A percentile compares a stretch with the other conserved stretches of the same genome.
phyloP scores from a whole-genome alignment of 2,797 vertebrate genomes.

The Aotus griseimembra region DNA sequence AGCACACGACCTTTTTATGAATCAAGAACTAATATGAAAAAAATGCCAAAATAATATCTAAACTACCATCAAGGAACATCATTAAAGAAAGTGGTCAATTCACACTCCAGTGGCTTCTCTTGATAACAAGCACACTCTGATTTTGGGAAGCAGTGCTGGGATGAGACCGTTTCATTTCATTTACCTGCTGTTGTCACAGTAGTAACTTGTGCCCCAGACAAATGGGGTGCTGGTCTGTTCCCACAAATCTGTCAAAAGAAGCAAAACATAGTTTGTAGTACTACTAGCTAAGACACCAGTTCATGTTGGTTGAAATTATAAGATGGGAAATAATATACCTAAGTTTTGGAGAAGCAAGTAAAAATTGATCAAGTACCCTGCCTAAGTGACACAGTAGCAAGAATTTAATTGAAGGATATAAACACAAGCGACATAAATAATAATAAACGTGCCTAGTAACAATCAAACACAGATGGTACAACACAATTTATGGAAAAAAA shows the following conservation, averaged over 20 bases:
- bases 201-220: slow-evolving; percentile 78
- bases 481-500: slow-evolving; percentile 70
- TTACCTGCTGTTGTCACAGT: slow-evolving; percentile 78
- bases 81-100: slow-evolving; percentile 15
- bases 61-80: background rate
- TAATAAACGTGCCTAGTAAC: slow-evolving; percentile 68
- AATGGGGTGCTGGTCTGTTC: slow-evolving; percentile 77
- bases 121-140: background rate
- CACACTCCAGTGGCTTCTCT: background rate
- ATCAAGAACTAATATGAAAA: background rate
- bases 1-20: slow-evolving; percentile 20
- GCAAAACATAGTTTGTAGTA: slow-evolving; percentile 57
- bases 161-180: slow-evolving; percentile 47
- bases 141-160: background rate
- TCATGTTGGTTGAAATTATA: slow-evolving; percentile 35
- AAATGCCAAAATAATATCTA: slow-evolving; percentile 4
- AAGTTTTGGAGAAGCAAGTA: slow-evolving; percentile 63
- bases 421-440: slow-evolving; percentile 70
- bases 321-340: slow-evolving; percentile 49
- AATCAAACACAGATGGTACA: slow-evolving; percentile 69
- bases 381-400: slow-evolving; percentile 61
- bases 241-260: slow-evolving; percentile 79
- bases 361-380: slow-evolving; percentile 64
- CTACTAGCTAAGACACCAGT: background rate
- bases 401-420: slow-evolving; percentile 75